These are phyloP conservation scores for Acipenser transmontanus DNA, from an alignment of 2,797 vertebrate species.

Conservation along the genomic window DNA sequence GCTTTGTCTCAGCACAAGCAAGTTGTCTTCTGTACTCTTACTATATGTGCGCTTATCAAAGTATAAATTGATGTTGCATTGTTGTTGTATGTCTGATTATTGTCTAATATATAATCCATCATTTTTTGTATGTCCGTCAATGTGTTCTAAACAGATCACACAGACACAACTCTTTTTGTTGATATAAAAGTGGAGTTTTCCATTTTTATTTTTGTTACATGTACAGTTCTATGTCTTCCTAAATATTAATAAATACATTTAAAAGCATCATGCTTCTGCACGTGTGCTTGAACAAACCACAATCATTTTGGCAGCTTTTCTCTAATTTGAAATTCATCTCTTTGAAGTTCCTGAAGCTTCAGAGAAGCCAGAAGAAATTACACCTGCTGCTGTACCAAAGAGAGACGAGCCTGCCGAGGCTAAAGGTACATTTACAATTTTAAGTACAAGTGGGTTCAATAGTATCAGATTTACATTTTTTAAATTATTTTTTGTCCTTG, in stretches of 20 bases:
- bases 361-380: slow-evolving; percentile 33
- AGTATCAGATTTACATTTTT: slow-evolving; percentile 1
- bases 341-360: slow-evolving; percentile 48
- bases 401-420: slow-evolving; percentile 34
- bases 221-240: no score
- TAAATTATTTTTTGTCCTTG: no score
- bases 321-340: slow-evolving; percentile 40
- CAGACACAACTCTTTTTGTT: no score
- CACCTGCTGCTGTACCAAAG: slow-evolving; percentile 19
- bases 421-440: slow-evolving; percentile 49
- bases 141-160: background rate
- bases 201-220: no score
- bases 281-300: slow-evolving; percentile 15
- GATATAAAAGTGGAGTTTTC: no score
- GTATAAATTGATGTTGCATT: background rate
- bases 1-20: no score
- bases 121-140: background rate
- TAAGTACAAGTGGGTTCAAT: slow-evolving; percentile 13
- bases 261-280: slow-evolving; percentile 8
- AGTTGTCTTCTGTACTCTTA: no score
- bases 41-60: no score
- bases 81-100: slow-evolving; percentile 6
- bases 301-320: slow-evolving; percentile 5
- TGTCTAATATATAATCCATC: background rate
- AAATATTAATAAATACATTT: no score